Conservation (phyloP, 2,888 invertebrate genomes). For the Bursaphelenchus okinawaensis region DNA sequence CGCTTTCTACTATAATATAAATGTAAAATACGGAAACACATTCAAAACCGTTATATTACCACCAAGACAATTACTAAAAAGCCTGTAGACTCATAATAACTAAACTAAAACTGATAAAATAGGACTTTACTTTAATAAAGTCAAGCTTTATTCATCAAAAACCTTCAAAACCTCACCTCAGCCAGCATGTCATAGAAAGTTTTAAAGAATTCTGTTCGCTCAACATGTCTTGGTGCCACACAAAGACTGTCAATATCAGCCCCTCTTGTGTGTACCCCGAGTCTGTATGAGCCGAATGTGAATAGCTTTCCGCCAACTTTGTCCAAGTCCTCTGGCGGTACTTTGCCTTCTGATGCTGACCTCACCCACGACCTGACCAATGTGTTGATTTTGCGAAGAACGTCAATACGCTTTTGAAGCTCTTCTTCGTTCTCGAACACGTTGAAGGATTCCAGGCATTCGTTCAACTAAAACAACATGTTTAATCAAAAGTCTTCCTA, state of each 20-base stretch:
- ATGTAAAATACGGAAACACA: slow-evolving; percentile 3
- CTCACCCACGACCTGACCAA: slow-evolving; percentile 90
- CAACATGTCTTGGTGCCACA: slow-evolving; percentile 91
- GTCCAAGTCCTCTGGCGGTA: slow-evolving; percentile 83
- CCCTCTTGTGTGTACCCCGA: slow-evolving; percentile 88
- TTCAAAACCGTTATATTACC: slow-evolving; percentile 1
- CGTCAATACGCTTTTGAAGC: slow-evolving; percentile 54
- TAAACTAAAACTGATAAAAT: too few relatives aligned
- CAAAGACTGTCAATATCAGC: slow-evolving; percentile 98
- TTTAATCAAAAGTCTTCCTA: background rate
- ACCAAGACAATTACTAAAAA: too few relatives aligned
- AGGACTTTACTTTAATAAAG: too few relatives aligned
- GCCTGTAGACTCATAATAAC: too few relatives aligned
- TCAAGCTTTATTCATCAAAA: too few relatives aligned
- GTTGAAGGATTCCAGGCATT: slow-evolving; percentile 33
- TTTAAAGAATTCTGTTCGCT: slow-evolving; percentile 86
- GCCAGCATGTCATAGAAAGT: slow-evolving; percentile 86
- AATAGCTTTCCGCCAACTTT: slow-evolving; percentile 91
- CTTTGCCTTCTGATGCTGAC: slow-evolving; percentile 72
- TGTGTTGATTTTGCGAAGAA: slow-evolving; percentile 73
- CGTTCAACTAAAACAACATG: slow-evolving; percentile 32
- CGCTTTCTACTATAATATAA: background rate
- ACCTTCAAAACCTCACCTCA: slow-evolving; percentile 64
- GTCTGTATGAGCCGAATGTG: slow-evolving; percentile 92
- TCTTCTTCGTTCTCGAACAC: slow-evolving; percentile 52